Percentiles rank a stretch among this genome's conserved stretches.
These are phyloP conservation scores for Rutilus rutilus DNA, from an alignment of 2,113 vertebrate genomes.

Conservation along the genomic window DNA sequence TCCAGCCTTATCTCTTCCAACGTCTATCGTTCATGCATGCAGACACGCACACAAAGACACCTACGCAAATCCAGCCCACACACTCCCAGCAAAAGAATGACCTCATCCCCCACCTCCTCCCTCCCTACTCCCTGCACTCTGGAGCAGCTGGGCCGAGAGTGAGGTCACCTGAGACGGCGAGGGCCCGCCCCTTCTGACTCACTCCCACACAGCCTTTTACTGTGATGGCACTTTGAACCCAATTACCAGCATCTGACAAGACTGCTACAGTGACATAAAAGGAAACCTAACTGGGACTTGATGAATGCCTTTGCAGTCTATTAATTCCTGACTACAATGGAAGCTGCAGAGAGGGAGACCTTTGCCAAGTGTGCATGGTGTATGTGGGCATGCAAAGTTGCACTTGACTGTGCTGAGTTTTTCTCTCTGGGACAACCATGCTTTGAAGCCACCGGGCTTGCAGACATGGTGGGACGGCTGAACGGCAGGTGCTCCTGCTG, in stretches of 20 bases:
- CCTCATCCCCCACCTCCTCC: constrained; percentile 63
- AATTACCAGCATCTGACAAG: constrained; percentile 63
- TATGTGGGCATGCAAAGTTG: constrained; percentile 40
- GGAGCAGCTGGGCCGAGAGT: constrained; percentile 55
- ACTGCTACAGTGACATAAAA: constrained; percentile 56
- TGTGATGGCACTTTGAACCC: constrained; percentile 60
- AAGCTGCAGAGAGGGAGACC: constrained; percentile 34
- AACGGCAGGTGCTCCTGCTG: constrained; percentile 55
- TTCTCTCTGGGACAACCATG: constrained; percentile 23
- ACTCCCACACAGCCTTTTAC: constrained; percentile 56
- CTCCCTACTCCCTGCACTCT: constrained; percentile 3
- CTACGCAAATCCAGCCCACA: constrained; percentile 56
- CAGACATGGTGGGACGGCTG: constrained; percentile 41
- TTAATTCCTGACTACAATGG: constrained; percentile 63
- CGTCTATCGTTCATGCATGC: constrained; percentile 44
- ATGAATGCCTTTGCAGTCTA: constrained; percentile 61
- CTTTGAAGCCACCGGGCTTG: constrained; percentile 41
- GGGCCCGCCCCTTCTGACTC: constrained; percentile 43
- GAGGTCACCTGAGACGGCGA: constrained; percentile 60
- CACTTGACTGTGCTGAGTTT: constrained; percentile 40
- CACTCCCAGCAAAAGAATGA: constrained; percentile 70
- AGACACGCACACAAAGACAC: constrained; percentile 58
- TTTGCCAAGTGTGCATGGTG: constrained; percentile 42
- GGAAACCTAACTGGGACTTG: constrained; percentile 60
- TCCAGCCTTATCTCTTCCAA: constrained; percentile 9